A percentile compares a stretch with the other conserved stretches of the same genome.
Conservation (phyloP, 2,113 vertebrate genomes). For the Rhinolophus ferrumequinum region DNA sequence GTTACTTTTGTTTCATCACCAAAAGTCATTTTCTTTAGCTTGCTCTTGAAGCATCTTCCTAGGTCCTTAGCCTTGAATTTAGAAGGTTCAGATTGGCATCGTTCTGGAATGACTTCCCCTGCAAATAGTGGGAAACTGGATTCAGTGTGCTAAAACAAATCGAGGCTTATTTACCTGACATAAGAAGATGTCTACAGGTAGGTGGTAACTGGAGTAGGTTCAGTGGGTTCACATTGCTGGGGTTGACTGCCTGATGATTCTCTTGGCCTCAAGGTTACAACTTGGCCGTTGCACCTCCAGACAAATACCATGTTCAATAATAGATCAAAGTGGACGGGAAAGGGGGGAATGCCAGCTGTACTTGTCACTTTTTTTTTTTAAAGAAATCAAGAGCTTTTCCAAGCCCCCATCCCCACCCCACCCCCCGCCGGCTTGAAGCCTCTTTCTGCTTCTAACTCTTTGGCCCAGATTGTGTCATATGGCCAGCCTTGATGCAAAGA, state of each 20-base stretch:
- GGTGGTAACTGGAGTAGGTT: not conserved
- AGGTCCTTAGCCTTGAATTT: not conserved
- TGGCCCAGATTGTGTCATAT: not conserved
- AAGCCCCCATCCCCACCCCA: not conserved
- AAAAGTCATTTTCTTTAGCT: not conserved
- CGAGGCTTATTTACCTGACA: not conserved
- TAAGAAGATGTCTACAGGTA: not conserved
- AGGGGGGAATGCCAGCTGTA: not conserved
- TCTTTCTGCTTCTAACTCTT: not conserved
- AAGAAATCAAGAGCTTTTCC: constrained; percentile 29
- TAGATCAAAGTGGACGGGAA: not conserved
- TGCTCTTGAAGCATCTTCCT: not conserved
- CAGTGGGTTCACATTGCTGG: not conserved
- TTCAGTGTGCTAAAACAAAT: not conserved
- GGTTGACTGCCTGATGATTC: not conserved
- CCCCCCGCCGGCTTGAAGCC: not conserved
- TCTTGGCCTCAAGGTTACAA: not conserved
- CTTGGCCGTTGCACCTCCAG: not conserved
- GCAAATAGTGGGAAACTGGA: not conserved
- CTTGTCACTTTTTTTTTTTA: not conserved
- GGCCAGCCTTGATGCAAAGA: not conserved
- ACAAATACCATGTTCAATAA: not conserved
- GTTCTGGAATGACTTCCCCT: not conserved
- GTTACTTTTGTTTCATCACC: not conserved
- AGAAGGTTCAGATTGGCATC: not conserved